Evolutionary conservation across 2,113 vertebrate species (phyloP).

Genomic region (Speoplatyrhinus poulsoni): DNA sequence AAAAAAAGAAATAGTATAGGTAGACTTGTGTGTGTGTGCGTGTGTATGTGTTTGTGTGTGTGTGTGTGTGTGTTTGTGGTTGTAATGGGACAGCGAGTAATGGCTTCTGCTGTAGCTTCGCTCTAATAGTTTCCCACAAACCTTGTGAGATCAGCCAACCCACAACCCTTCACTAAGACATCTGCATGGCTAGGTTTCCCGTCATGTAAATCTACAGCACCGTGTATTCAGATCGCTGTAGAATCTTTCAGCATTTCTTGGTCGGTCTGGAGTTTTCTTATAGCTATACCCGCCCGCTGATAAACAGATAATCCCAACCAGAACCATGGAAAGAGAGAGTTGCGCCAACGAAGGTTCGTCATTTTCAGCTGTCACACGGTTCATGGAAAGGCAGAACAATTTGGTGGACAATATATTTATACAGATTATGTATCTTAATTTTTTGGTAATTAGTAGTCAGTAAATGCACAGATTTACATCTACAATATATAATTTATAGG

Average conservation of each 20-base stretch:
- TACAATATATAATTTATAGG: no score
- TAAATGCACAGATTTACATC: no score
- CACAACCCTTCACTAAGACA: not conserved
- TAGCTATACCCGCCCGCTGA: conserved; percentile 5
- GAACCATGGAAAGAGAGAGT: no score
- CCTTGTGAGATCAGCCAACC: not conserved
- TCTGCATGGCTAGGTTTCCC: conserved; percentile 1
- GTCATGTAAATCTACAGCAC: not conserved
- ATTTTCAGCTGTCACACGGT: no score
- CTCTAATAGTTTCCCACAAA: not conserved
- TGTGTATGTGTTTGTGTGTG: conserved; percentile 15
- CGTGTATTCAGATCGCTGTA: conserved; percentile 17
- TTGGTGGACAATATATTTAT: no score
- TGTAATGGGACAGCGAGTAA: not conserved
- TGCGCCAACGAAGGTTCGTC: no score
- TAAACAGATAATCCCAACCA: not conserved
- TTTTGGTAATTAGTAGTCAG: no score
- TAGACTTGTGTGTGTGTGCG: conserved; percentile 11
- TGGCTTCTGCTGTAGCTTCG: conserved; percentile 12
- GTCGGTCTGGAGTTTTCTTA: not conserved
- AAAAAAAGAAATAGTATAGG: conserved; percentile 16
- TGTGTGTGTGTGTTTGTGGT: conserved; percentile 17
- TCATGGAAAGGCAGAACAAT: no score
- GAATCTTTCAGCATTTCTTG: conserved; percentile 11
- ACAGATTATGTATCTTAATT: no score